Base-by-base conservation (phyloP, 2,888 invertebrate species). In the Sclerodermus sp. region DNA sequence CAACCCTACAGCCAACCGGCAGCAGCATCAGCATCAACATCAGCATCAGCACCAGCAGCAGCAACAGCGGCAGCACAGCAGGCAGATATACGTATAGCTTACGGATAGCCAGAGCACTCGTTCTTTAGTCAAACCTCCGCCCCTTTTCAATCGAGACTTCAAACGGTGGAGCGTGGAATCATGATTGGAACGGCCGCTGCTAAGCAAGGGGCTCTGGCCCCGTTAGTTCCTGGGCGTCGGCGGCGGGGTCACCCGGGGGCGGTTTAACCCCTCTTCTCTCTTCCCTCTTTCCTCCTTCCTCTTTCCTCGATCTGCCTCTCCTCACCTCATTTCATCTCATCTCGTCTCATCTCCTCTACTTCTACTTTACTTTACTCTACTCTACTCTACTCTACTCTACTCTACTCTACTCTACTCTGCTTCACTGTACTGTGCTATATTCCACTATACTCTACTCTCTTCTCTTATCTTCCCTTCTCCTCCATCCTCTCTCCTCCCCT, bases 111-210 rank as follows among this genome's bases (percentile, higher is more conserved):
- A 46, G 45, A 70, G 70, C 68, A 70, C 71, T 77, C 76, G 76
- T 77, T 77, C 77, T 77, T 77, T 76, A 77, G 76, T 76, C 73
- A 76, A 76, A 72, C 74, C 76, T 73, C 76, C 76, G 70, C 76
- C 76, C 74, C 72, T 73, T 76, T 74, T 74, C 76, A 77, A 77
- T 76, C 74, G 76, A 76, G 74, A 77, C 77, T 77, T 77, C 77
- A 77, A 77, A 77, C 77, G 76, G 66, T 73, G 73, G 70, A 75
- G 72, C 75, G 68, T 71, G 70, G 76, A 76, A 76, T 76, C 77
- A 77, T 77, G 77, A 77, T 77, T 77, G 76, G 76, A 77, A 77
- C 74, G 77, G 74, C 68, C 75, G 73, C 66, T 72, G 71, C 62
- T 76, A 74, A 75, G 74, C 74, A 75, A 75, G 76, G 74, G 74